Evolutionary conservation across 92 coral and sea anemone species (phyloP).

Genomic region (Palythoa caribaeorum): DNA sequence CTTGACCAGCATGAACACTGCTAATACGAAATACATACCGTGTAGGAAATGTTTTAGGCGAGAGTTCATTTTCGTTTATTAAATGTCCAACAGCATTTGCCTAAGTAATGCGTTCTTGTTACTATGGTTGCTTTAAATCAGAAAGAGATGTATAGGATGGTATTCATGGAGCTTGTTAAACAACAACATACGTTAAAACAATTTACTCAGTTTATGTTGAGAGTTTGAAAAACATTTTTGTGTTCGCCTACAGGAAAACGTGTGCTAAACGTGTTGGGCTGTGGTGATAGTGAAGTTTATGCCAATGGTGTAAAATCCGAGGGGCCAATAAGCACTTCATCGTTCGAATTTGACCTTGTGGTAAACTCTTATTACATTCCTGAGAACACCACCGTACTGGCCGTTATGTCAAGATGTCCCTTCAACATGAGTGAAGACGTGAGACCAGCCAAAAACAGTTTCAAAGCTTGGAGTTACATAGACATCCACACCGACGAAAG

Average conservation of each 20-base stretch:
- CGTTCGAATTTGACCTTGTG: not conserved
- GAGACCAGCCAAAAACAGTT: not conserved
- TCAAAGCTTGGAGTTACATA: conserved; percentile 8
- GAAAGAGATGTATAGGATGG: too few relatives aligned
- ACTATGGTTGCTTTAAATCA: too few relatives aligned
- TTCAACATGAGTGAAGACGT: not conserved
- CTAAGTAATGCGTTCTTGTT: too few relatives aligned
- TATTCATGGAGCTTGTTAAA: too few relatives aligned
- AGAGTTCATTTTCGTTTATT: too few relatives aligned
- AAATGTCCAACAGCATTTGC: too few relatives aligned
- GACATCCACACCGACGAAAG: conserved; percentile 1
- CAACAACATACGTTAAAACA: too few relatives aligned
- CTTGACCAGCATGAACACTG: too few relatives aligned
- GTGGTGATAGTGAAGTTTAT: conserved; percentile 14
- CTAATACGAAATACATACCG: too few relatives aligned
- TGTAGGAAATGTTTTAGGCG: too few relatives aligned
- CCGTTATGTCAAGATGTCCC: conserved; percentile 8
- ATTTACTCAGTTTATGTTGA: too few relatives aligned
- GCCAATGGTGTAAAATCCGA: conserved; percentile 2
- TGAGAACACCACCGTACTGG: conserved; percentile 1
- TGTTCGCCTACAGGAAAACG: not conserved
- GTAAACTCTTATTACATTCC: not conserved
- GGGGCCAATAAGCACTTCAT: not conserved
- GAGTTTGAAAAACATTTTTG: too few relatives aligned
- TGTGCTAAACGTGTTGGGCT: not conserved